These are phyloP conservation scores for Ptychoptera albimana DNA, from an alignment of 2,888 invertebrate species.

Conservation along the genomic window DNA sequence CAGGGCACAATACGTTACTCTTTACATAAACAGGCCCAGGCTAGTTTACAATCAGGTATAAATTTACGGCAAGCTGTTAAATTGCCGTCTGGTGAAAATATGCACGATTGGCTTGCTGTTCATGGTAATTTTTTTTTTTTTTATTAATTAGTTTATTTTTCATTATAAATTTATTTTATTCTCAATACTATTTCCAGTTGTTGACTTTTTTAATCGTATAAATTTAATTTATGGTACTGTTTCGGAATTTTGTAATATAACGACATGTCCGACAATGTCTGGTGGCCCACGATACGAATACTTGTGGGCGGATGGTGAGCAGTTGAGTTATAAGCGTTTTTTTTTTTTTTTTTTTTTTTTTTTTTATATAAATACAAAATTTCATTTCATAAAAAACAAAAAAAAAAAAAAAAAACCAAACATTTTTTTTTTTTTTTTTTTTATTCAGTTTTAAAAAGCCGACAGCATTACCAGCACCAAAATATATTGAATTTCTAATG, in stretches of 20 bases:
- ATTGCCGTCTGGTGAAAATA: slow-evolving; percentile 66
- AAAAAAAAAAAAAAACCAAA: too few relatives aligned
- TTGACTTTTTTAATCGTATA: slow-evolving; percentile 87
- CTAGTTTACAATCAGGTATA: slow-evolving; percentile 76
- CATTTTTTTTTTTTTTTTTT: background rate
- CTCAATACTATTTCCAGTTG: slow-evolving; percentile 41
- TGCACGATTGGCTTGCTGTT: slow-evolving; percentile 86
- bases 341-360: background rate
- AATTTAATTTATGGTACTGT: slow-evolving; percentile 85
- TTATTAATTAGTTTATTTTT: background rate
- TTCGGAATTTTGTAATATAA: slow-evolving; percentile 66
- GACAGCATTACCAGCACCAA: slow-evolving; percentile 64
- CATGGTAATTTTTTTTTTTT: slow-evolving; percentile 43
- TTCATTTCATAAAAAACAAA: too few relatives aligned
- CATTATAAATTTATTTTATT: slow-evolving; percentile 1
- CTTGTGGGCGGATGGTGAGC: slow-evolving; percentile 74
- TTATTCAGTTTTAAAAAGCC: slow-evolving; percentile 48
- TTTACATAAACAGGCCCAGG: slow-evolving; percentile 80
- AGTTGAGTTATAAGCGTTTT: background rate
- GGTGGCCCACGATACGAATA: slow-evolving; percentile 83
- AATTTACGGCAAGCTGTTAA: slow-evolving; percentile 68
- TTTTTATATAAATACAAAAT: background rate
- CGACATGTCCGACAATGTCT: slow-evolving; percentile 77
- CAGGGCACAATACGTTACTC: slow-evolving; percentile 77
- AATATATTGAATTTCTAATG: slow-evolving; percentile 71